Conservation (phyloP, 2,888 invertebrate genomes). For the Dendrolimus pini region DNA sequence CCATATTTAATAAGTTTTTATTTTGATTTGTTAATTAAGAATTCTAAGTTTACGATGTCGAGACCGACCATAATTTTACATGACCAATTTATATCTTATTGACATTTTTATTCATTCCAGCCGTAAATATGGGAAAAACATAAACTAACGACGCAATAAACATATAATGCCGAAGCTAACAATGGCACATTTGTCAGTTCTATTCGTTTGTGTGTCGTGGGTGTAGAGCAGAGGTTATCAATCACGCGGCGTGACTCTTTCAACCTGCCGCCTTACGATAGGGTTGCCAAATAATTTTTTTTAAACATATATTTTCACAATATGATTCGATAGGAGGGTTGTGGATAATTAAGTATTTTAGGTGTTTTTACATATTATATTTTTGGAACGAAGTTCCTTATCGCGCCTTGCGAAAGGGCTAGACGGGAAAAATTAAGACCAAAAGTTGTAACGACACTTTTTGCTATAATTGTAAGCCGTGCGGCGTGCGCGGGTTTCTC, state of each 20-base stretch:
- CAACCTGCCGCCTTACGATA: conserved; percentile 55
- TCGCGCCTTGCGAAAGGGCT: too few species aligned
- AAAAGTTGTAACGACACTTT: too few species aligned
- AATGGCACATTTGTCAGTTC: conserved; percentile 64
- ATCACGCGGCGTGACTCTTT: conserved; percentile 72
- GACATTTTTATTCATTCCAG: background rate
- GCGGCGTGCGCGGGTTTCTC: too few species aligned
- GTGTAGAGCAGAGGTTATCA: conserved; percentile 60
- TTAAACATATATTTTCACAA: too few species aligned
- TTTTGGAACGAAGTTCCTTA: too few species aligned
- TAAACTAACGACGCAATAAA: conserved; percentile 13
- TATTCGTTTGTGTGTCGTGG: conserved; percentile 60
- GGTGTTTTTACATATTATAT: too few species aligned
- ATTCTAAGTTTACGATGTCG: too few species aligned
- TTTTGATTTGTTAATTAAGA: conserved; percentile 5
- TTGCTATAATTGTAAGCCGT: too few species aligned
- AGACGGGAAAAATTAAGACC: too few species aligned
- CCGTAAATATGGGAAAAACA: conserved; percentile 10
- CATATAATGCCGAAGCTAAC: conserved; percentile 39
- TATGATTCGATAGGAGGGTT: too few species aligned
- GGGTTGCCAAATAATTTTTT: background rate
- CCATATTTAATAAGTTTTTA: conserved; percentile 6
- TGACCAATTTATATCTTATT: background rate
- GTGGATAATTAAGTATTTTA: too few species aligned
- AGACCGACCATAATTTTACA: too few species aligned